Conservation (phyloP, 2,888 invertebrate genomes). For the Galeopsomyia nigrocyanea region DNA sequence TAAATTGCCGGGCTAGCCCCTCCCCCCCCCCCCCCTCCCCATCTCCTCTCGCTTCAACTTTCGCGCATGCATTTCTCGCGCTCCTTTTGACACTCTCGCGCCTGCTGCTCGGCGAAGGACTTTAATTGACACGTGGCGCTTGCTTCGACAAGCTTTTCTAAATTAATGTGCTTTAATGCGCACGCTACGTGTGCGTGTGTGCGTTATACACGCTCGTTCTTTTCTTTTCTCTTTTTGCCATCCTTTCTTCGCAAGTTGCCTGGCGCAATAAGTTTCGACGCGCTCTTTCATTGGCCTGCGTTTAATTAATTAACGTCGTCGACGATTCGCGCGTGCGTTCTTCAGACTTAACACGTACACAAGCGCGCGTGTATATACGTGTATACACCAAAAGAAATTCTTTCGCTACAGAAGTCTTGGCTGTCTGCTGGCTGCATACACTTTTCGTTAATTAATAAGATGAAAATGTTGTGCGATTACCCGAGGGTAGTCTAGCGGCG, state of each 20-base stretch:
- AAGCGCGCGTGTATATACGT: background rate
- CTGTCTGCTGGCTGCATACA: background rate
- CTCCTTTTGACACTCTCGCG: constrained; percentile 25
- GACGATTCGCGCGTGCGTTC: constrained; percentile 24
- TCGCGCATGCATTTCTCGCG: background rate
- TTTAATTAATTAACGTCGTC: constrained; percentile 45
- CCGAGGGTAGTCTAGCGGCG: background rate
- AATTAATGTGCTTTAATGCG: constrained; percentile 31
- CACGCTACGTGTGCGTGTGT: background rate
- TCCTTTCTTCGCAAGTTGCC: background rate
- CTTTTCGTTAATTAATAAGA: constrained; percentile 40
- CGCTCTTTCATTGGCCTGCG: constrained; percentile 35
- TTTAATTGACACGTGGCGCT: constrained; percentile 40
- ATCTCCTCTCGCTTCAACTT: too few relatives aligned
- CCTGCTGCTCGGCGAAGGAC: constrained; percentile 9
- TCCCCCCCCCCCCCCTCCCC: background rate
- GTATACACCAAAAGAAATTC: constrained; percentile 26
- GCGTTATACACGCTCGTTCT: too few relatives aligned
- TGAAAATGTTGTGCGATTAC: constrained; percentile 35
- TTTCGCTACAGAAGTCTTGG: constrained; percentile 30
- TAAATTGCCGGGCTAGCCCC: too few relatives aligned
- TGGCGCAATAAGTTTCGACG: constrained; percentile 22
- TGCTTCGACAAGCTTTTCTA: constrained; percentile 36
- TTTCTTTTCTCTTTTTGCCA: background rate
- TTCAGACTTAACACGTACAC: background rate